phyloP scores from a whole-genome alignment of 92 coral and sea anemone species.

The Pocillopora grandis region DNA sequence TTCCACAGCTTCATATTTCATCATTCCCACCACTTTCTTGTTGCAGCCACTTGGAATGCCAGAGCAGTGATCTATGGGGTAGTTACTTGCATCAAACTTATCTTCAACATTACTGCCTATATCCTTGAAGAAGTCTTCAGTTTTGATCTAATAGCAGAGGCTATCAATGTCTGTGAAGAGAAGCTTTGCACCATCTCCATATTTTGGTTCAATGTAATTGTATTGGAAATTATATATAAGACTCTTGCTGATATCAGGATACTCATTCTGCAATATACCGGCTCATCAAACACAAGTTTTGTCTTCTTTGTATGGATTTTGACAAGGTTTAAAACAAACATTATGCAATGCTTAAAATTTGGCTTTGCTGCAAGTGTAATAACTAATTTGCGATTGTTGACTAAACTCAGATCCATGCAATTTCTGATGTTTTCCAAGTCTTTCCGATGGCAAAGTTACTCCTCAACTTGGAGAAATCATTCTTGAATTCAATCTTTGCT shows the following conservation, averaged over 20 bases:
- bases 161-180: no score
- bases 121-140: background rate
- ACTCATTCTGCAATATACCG: background rate
- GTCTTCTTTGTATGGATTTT: background rate
- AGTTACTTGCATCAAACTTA: background rate
- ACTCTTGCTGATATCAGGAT: background rate
- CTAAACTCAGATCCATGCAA: no score
- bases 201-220: no score
- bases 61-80: background rate
- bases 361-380: background rate
- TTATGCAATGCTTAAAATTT: background rate
- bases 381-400: background rate
- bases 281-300: background rate
- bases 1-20: background rate
- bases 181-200: no score
- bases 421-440: background rate
- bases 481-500: background rate
- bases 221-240: no score
- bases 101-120: no score
- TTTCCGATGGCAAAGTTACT: background rate
- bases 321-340: background rate
- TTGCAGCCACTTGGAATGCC: background rate
- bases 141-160: no score
- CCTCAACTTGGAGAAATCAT: background rate
- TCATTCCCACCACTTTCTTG: background rate